Base-by-base conservation (phyloP, 1,140 invertebrate genomes). In the Drosophila pseudoobscura region DNA sequence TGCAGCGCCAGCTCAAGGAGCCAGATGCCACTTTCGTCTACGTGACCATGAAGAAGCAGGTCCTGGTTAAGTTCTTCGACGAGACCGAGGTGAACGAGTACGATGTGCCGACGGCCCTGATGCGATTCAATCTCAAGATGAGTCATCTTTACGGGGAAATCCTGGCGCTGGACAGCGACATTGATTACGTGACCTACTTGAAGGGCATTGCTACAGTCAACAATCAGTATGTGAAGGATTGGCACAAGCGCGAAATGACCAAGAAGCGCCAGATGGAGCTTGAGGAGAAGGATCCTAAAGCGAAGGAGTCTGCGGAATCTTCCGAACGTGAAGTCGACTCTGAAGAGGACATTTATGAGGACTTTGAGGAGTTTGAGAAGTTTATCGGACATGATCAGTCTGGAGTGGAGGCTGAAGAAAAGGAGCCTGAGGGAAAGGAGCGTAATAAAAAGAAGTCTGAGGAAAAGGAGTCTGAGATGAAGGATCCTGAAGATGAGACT, bases 81-180 rank as follows among this genome's bases (percentile, higher is more conserved):
- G 76, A 73, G 17, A 63, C 54, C 0, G 73, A 78, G 9, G 46
- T 51, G 0, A 53, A 60, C 31, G 59, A 76, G 49, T 60, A 45
- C n/a, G 55, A 68, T 9, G 35, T 76, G 5, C 59, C 68, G 1
- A 13, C 54, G 44, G 69, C 74, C 2, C 20, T 79, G 51, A 52
- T 57, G 22, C 54, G 39, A 2, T 79, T 45, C 4, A 73, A 55
- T 17, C 7, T 61, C 0, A 76, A 77, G 47, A 79, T 79, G 56
- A 60, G 50, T n/a, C 9, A 39, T 1, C 29, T 77, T 0, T 79
- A 57, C 39, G 49, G 56, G 0, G 69, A 73, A 7, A 64, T 79
- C 0, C n/a, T 79, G 6, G 31, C 53, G 0, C 46, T 73, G 3
- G 74, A 79, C 17, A 64, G 51, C 35, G 76, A 79, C 49, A 50